Conservation (phyloP, 2,888 invertebrate genomes). For the Incurvaria masculella region DNA sequence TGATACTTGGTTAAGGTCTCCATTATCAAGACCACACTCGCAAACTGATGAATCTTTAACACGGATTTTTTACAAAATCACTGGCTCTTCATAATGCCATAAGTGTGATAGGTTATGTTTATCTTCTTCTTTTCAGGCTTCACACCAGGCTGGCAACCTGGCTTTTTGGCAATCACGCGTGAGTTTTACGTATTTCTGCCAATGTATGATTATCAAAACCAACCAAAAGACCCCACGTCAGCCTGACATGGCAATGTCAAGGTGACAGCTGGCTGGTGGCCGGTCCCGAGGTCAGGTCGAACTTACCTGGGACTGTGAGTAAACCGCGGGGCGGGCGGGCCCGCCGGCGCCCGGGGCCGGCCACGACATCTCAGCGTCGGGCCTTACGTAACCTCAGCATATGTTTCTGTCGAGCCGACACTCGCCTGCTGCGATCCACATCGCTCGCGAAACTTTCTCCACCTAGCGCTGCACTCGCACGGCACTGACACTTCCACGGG, state of each 20-base stretch:
- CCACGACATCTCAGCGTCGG: conserved; percentile 46
- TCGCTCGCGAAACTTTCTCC: conserved; percentile 3
- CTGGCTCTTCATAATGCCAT: too few relatives aligned
- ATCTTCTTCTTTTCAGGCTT: too few relatives aligned
- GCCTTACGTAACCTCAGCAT: conserved; percentile 50
- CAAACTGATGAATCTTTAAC: too few relatives aligned
- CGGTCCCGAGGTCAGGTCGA: too few relatives aligned
- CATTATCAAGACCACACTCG: too few relatives aligned
- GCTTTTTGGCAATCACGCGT: too few relatives aligned
- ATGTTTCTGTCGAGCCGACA: conserved; percentile 9
- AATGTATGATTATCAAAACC: too few relatives aligned
- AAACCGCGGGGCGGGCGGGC: conserved; percentile 21
- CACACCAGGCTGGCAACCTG: background rate
- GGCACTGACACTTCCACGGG: too few relatives aligned
- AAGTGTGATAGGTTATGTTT: too few relatives aligned
- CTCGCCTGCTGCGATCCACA: conserved; percentile 12
- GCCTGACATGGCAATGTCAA: conserved; percentile 6
- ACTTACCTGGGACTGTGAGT: conserved; percentile 38
- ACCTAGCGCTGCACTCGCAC: background rate
- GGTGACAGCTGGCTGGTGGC: conserved; percentile 17
- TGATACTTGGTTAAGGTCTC: too few relatives aligned
- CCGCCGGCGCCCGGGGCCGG: conserved; percentile 27
- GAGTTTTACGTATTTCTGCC: too few relatives aligned
- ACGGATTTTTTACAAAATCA: too few relatives aligned
- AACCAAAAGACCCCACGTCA: background rate